Base-by-base conservation (phyloP, 2,888 invertebrate species). In the Pyrrhia umbra region DNA sequence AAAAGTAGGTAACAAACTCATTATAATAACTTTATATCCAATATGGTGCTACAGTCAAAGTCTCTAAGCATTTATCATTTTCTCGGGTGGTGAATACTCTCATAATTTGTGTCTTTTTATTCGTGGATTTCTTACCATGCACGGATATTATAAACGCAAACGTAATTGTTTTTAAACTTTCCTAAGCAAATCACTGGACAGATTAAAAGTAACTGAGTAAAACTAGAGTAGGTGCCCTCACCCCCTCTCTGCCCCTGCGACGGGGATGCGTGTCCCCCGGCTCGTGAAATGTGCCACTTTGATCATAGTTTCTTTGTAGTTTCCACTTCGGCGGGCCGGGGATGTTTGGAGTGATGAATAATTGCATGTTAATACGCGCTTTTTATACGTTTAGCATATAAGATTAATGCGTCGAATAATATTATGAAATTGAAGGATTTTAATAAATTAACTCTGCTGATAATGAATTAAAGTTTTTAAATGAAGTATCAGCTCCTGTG, bases 281-380 rank as follows among this genome's bases (percentile, higher is more conserved):
- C 60, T 68, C 65, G 74, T 78, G 77, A 77, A 74, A 80, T 78
- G 80, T 68, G 80, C 68, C 66, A 77, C 78, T 80, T 78, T 80
- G 77, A 78, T 78, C 78, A 74, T 68, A 78, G 80, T 80, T 77
- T 74, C 80, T 78, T 78, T 78, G 80, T 78, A 71, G 80, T 77
- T 78, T 80, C 68, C 71, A 56, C 54, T 46, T 59, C 50, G 57
- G 46, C 47, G 54, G 47, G 16, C 20, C 47, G 43, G 39, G 64
- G 61, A 77, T 76, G 64, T 76, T 66, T 65, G 54, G 30, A 47
- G 34, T 16, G 27, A 61, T 72, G 79, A 79, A 79, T 78, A 79
- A 75, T 75, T 65, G 68, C 68, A 60, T 63, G 46, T 58, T 77
- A 79, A 57, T 75, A 58, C n/a, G 20, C 52, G 46, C 6, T 56